Evolutionary conservation across 1,140 invertebrate species (phyloP).

Genomic region (Drosophila triauraria): DNA sequence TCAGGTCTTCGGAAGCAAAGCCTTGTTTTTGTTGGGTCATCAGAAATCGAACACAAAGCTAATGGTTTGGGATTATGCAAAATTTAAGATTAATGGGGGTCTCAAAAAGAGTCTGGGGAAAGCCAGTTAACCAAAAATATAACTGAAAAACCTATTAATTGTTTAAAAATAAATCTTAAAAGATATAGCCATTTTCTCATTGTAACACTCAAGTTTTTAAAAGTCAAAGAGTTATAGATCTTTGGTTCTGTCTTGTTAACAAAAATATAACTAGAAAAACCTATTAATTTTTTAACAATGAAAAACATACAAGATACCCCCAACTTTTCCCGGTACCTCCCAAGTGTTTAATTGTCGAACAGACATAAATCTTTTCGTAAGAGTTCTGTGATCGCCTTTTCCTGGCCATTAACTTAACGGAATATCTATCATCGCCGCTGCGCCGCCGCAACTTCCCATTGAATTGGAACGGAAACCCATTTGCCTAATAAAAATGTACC

Average conservation of each 20-base stretch:
- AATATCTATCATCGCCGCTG: slow-evolving; percentile 26
- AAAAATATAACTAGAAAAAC: background rate
- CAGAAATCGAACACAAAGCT: slow-evolving; percentile 27
- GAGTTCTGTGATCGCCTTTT: slow-evolving; percentile 8
- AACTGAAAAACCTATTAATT: background rate
- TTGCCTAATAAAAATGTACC: slow-evolving; percentile 48
- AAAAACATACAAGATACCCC: background rate
- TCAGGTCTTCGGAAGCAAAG: slow-evolving; percentile 16
- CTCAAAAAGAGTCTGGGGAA: slow-evolving; percentile 1
- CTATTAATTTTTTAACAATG: background rate
- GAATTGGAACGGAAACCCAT: slow-evolving; percentile 53
- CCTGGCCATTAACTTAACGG: slow-evolving; percentile 9
- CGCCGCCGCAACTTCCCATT: slow-evolving; percentile 36
- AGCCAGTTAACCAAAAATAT: background rate
- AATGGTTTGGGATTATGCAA: slow-evolving; percentile 35
- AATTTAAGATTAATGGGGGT: background rate
- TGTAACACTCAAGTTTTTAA: background rate
- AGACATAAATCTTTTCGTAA: slow-evolving; percentile 10
- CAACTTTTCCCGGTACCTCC: background rate
- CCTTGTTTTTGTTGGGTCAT: slow-evolving; percentile 29
- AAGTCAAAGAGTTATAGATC: background rate
- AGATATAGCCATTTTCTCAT: background rate
- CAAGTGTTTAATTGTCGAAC: background rate
- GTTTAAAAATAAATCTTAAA: background rate
- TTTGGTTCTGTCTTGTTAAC: no score